Percentiles rank a stretch among this genome's conserved stretches.
These are phyloP conservation scores for Melanotaenia duboulayi DNA, from an alignment of 2,113 vertebrate genomes.

Conservation along the genomic window DNA sequence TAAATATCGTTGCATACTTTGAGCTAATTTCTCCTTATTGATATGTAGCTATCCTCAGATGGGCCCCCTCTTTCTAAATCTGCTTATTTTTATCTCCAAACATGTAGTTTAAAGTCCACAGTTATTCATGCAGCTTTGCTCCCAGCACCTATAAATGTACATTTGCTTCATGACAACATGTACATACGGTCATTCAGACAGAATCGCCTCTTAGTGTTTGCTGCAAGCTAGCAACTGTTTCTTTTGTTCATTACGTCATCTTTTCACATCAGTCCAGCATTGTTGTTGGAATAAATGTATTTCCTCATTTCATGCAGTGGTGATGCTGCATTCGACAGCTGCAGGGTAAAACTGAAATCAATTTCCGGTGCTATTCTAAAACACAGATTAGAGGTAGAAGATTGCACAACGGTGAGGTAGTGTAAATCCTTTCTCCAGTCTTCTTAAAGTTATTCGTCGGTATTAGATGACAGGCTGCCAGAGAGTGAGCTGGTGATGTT, in stretches of 20 bases:
- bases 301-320: background rate
- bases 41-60: background rate
- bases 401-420: constrained; percentile 36
- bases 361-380: constrained; percentile 7
- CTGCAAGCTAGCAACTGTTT: background rate
- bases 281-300: background rate
- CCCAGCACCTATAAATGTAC: constrained; percentile 1
- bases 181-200: background rate
- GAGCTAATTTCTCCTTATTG: too few relatives aligned
- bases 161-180: background rate
- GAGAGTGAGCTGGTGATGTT: constrained; percentile 19
- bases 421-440: constrained; percentile 21
- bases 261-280: constrained; percentile 3
- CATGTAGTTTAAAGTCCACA: too few relatives aligned
- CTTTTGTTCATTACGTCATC: constrained; percentile 1
- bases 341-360: constrained; percentile 12
- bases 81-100: background rate
- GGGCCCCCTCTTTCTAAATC: background rate
- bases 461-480: constrained; percentile 25
- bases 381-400: constrained; percentile 22
- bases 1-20: too few relatives aligned
- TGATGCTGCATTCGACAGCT: constrained; percentile 9
- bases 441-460: constrained; percentile 36
- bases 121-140: background rate
- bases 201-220: background rate